Evolutionary conservation across 2,797 vertebrate genomes (phyloP).

Genomic region (Setipinna tenuifilis): DNA sequence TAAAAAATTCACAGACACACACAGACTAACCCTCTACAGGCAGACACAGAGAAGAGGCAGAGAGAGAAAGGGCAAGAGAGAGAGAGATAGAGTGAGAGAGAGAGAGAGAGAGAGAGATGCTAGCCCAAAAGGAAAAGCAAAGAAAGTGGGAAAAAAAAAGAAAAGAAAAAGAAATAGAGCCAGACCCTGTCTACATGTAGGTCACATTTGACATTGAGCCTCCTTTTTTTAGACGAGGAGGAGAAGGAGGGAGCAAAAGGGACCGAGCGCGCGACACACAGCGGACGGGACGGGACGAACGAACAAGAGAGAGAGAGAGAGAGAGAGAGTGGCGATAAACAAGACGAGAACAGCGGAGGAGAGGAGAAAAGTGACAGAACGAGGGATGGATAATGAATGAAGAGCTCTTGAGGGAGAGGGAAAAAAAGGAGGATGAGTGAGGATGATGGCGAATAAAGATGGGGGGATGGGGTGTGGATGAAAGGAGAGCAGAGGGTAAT

Average conservation of each 20-base stretch:
- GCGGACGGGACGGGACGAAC: background rate
- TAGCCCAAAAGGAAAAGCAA: background rate
- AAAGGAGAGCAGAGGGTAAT: conserved; percentile 38
- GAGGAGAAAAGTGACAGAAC: conserved; percentile 44
- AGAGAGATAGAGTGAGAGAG: background rate
- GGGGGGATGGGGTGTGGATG: background rate
- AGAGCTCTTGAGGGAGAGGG: conserved; percentile 47
- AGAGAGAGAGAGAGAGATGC: background rate
- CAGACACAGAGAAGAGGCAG: conserved; percentile 29
- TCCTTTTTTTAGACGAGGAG: conserved; percentile 29
- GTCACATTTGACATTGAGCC: conserved; percentile 2
- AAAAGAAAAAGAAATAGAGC: background rate
- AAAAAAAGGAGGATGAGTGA: conserved; percentile 50
- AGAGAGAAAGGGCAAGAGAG: conserved; percentile 23
- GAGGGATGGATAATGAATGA: conserved; percentile 50
- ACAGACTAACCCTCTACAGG: background rate
- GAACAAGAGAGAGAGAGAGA: background rate
- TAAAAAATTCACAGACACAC: conserved; percentile 14
- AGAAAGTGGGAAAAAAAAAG: background rate
- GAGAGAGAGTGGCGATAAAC: conserved; percentile 4
- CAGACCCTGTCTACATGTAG: conserved; percentile 6
- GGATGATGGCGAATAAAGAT: conserved; percentile 18
- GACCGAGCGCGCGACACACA: conserved; percentile 44
- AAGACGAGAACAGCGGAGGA: background rate
- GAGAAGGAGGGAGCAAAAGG: conserved; percentile 63